These are phyloP conservation scores for Festucalex cinctus DNA, from an alignment of 2,113 vertebrate species.

Conservation along the genomic window DNA sequence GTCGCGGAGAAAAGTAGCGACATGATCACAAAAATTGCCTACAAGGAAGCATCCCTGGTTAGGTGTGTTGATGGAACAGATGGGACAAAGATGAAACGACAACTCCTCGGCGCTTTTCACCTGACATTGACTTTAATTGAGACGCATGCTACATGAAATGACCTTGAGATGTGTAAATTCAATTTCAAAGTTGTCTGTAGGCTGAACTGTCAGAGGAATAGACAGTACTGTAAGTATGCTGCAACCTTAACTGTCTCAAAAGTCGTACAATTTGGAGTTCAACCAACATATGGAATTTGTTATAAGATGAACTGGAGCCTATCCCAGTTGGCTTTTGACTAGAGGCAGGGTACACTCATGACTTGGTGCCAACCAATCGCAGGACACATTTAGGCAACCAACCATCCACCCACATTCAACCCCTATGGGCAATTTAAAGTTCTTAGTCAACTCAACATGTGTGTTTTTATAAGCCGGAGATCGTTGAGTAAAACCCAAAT, in stretches of 20 bases:
- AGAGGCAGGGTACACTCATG: no score
- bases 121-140: slow-evolving; percentile 2
- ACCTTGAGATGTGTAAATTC: slow-evolving; percentile 13
- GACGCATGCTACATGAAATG: slow-evolving; percentile 7
- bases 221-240: not conserved
- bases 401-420: no score
- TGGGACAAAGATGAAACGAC: slow-evolving; percentile 19
- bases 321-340: no score
- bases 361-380: no score
- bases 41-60: slow-evolving; percentile 23
- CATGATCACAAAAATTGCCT: slow-evolving; percentile 56
- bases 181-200: slow-evolving; percentile 10
- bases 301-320: no score
- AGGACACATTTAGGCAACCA: no score
- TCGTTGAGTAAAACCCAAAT: not conserved
- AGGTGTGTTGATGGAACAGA: slow-evolving; percentile 22
- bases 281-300: not conserved
- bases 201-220: slow-evolving; percentile 1
- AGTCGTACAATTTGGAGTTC: not conserved
- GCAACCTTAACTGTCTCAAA: not conserved
- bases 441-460: no score
- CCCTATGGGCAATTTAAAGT: no score
- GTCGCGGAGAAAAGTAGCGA: slow-evolving; percentile 32
- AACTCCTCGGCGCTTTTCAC: slow-evolving; percentile 8
- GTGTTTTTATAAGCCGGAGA: no score